Evolutionary conservation across 2,888 invertebrate genomes (phyloP).

Genomic region (Ashinkailepas kermadecensis): DNA sequence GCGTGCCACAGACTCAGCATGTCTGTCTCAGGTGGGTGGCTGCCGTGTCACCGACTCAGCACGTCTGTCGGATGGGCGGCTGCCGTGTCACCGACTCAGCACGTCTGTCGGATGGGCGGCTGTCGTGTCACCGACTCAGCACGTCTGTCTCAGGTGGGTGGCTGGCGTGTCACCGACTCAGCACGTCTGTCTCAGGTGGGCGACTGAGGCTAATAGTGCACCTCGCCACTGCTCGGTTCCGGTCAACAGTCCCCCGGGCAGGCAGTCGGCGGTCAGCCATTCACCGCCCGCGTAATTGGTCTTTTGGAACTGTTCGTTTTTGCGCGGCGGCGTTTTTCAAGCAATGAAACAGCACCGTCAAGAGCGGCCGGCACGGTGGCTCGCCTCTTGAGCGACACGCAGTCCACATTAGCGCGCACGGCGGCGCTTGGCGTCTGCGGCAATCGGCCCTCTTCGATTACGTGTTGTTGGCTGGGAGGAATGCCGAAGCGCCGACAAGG

Average conservation of each 20-base stretch:
- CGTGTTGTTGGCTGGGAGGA: neutral
- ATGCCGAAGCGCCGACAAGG: neutral
- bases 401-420: neutral
- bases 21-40: too few relatives aligned
- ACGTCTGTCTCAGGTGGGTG: too few relatives aligned
- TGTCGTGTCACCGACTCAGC: too few relatives aligned
- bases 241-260: neutral
- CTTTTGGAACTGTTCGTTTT: neutral
- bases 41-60: too few relatives aligned
- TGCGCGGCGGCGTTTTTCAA: conserved; percentile 4
- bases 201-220: too few relatives aligned
- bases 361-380: neutral
- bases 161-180: too few relatives aligned
- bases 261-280: neutral
- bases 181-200: too few relatives aligned
- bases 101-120: too few relatives aligned
- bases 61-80: too few relatives aligned
- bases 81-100: too few relatives aligned
- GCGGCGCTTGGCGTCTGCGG: neutral
- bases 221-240: too few relatives aligned
- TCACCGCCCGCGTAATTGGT: neutral
- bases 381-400: neutral
- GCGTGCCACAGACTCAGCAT: too few relatives aligned
- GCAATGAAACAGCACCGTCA: neutral
- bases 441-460: neutral